These are phyloP conservation scores for Neria commutata DNA, from an alignment of 2,888 invertebrate genomes.

Conservation along the genomic window DNA sequence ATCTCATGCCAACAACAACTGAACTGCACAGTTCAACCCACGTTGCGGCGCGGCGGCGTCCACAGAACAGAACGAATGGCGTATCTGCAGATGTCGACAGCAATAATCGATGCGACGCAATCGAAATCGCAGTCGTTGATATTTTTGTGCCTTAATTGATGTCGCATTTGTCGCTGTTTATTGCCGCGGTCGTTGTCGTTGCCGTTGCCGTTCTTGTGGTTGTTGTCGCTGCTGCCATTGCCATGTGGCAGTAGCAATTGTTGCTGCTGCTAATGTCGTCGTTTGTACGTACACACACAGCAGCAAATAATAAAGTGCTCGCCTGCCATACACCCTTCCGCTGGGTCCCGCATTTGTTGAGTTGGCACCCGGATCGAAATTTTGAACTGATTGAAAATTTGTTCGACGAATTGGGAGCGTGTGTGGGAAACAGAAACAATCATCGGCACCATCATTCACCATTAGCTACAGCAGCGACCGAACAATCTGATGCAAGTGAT, in stretches of 20 bases:
- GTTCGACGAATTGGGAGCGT: neutral
- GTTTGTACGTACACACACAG: neutral
- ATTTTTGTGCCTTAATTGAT: neutral
- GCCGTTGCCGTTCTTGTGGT: neutral
- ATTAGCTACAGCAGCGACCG: neutral
- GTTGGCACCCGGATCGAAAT: neutral
- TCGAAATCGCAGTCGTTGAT: neutral
- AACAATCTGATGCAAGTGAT: neutral
- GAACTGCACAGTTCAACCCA: conserved; percentile 21
- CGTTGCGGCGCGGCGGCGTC: conserved; percentile 9
- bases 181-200: neutral
- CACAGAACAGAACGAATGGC: conserved; percentile 12
- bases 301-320: neutral
- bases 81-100: conserved; percentile 6
- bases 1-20: too few relatives aligned
- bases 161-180: conserved; percentile 8
- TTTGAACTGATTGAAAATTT: neutral
- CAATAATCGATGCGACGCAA: too few relatives aligned
- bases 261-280: neutral
- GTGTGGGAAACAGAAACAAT: neutral
- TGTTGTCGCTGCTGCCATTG: conserved; percentile 9
- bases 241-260: conserved; percentile 2
- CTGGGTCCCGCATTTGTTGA: neutral
- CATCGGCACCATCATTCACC: neutral
- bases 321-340: neutral